Conservation (phyloP, 2,113 vertebrate species). For the Procavia capensis region DNA sequence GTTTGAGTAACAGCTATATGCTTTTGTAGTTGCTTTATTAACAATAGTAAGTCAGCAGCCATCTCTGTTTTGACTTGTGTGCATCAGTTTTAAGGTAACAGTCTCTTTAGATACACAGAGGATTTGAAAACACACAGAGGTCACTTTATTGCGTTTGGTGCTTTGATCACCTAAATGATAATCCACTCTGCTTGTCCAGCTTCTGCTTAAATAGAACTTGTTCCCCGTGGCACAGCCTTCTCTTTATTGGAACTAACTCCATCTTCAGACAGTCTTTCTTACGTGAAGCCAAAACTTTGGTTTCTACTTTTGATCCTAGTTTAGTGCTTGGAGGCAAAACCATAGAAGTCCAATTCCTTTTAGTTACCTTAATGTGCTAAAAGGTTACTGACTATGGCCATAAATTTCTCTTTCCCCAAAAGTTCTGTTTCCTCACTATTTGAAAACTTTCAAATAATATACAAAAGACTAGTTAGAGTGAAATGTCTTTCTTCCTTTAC, state of each 20-base stretch:
- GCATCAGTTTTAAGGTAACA: constrained; percentile 43
- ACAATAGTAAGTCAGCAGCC: background rate
- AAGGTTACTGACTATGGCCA: background rate
- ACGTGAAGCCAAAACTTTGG: constrained; percentile 3
- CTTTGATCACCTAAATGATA: background rate
- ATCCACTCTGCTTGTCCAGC: background rate
- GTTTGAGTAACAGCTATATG: constrained; percentile 77
- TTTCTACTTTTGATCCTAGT: constrained; percentile 39
- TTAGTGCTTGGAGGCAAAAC: constrained; percentile 18
- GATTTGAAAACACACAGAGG: constrained; percentile 2
- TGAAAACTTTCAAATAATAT: background rate
- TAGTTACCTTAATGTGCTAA: background rate
- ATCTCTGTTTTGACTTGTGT: background rate
- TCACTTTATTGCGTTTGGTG: background rate
- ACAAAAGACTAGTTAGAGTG: background rate
- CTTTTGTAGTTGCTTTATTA: constrained; percentile 18
- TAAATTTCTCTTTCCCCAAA: background rate
- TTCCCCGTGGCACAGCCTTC: background rate
- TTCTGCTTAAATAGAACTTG: background rate
- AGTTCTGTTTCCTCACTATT: background rate
- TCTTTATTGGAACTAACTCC: background rate
- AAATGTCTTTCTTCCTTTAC: background rate
- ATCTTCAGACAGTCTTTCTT: constrained; percentile 31
- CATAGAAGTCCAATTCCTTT: background rate
- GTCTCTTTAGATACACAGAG: constrained; percentile 8